Conservation (phyloP, 2,888 invertebrate genomes). For the Tinea pellionella region DNA sequence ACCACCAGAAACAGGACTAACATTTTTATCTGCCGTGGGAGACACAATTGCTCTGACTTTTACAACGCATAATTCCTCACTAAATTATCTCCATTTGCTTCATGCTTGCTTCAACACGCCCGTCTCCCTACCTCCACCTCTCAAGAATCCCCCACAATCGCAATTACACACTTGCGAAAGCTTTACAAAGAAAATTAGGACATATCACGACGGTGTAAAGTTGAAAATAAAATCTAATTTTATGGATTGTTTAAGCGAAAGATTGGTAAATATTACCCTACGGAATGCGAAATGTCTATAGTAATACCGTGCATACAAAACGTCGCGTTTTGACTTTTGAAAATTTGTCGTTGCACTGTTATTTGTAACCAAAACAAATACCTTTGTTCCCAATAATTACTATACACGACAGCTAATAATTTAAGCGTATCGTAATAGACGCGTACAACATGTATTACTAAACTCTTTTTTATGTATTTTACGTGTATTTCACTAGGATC, state of each 20-base stretch:
- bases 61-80: slow-evolving; percentile 49
- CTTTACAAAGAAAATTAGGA: background rate
- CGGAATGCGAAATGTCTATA: slow-evolving; percentile 64
- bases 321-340: slow-evolving; percentile 52
- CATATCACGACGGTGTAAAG: background rate
- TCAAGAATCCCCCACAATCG: no score
- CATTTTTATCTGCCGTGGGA: slow-evolving; percentile 29
- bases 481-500: no score
- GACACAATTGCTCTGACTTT: slow-evolving; percentile 22
- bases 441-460: no score
- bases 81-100: slow-evolving; percentile 57
- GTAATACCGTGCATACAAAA: slow-evolving; percentile 71
- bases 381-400: background rate
- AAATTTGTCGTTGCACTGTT: slow-evolving; percentile 40
- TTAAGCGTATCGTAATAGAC: no score
- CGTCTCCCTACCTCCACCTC: slow-evolving; percentile 22
- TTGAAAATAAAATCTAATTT: background rate
- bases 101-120: slow-evolving; percentile 51
- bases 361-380: background rate
- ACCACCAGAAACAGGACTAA: slow-evolving; percentile 15
- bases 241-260: background rate
- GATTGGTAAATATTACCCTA: slow-evolving; percentile 4
- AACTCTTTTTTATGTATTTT: no score
- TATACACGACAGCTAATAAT: no score
- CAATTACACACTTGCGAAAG: background rate